Base-by-base conservation (phyloP, 1,140 invertebrate genomes). In the Dolichoris vasculosae region DNA sequence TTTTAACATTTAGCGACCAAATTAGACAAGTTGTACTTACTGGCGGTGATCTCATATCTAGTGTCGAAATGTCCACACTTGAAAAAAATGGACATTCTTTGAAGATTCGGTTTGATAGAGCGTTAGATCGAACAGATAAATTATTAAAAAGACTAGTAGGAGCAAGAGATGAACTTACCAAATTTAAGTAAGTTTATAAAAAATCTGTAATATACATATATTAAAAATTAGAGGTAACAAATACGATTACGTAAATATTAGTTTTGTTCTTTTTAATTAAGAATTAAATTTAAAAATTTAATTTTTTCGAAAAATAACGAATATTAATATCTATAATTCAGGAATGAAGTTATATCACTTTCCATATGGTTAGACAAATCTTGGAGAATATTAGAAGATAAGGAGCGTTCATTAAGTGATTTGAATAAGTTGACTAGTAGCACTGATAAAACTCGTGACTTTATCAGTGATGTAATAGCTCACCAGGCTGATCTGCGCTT, bases 401-500 rank as follows among this genome's bases (percentile, higher is more conserved):
- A 97, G 90, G 97, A 98, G 88, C 94, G 96, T n/a, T 96, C 96
- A 1, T 91, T 98, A 7, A 96, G 96, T 0, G 96, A 98, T 89
- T 91, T 98, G 80, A 96, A 97, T 83, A 95, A 95, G 73, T 91
- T 97, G 8, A 94, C 95, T 67, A 95, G 94, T 67, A 96, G 96
- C 88, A 95, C 95, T 0, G 96, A 98, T 84, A 95, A 95, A 20
- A 96, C 96, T 4, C 95, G 97, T 55, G 97, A 97, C 86, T 98
- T 99, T 92, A 96, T 98, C n/a, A 97, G 96, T 82, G 98, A 99
- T 92, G 97, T 99, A 0, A 98, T 99, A 88, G 96, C 97, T 3
- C 98, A 99, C 90, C 97, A 99, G 92, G 98, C 97, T 1, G 98
- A 99, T 93, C 93, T 99, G 2, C 94, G 98, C 40, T 99, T 98